These are phyloP conservation scores for Alosa alosa DNA, from an alignment of 2,113 vertebrate genomes.

Conservation along the genomic window DNA sequence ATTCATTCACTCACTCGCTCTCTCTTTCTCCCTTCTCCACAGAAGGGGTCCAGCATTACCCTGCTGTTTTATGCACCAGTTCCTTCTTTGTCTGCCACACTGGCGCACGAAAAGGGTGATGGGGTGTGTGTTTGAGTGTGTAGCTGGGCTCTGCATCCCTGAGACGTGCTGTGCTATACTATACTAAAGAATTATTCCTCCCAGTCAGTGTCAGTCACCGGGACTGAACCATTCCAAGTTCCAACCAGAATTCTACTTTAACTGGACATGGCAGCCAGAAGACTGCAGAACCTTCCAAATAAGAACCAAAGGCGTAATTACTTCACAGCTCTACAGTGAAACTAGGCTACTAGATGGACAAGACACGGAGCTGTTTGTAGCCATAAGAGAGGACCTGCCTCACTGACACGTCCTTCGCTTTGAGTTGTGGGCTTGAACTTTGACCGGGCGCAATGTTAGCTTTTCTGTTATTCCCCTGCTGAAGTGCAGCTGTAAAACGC, in stretches of 20 bases:
- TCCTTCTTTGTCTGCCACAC: constrained; percentile 17
- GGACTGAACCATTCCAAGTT: not conserved
- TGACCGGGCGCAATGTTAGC: not conserved
- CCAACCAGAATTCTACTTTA: not conserved
- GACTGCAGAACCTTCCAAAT: not conserved
- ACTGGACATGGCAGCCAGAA: not conserved
- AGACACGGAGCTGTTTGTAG: not conserved
- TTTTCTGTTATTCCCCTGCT: not conserved
- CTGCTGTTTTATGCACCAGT: constrained; percentile 28
- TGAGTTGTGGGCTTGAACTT: not conserved
- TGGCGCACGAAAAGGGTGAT: not conserved
- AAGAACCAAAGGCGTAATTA: not conserved
- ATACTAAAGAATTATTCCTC: not conserved
- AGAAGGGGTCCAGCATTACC: not conserved
- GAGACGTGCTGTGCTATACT: not conserved
- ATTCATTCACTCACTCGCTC: not conserved
- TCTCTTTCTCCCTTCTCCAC: not conserved
- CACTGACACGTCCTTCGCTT: not conserved
- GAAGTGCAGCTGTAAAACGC: constrained; percentile 3
- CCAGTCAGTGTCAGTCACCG: not conserved
- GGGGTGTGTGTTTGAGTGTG: not conserved
- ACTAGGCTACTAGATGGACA: not conserved
- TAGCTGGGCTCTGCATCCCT: not conserved
- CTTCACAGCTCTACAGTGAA: not conserved
- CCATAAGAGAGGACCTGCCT: not conserved